These are phyloP conservation scores for Leucophenga varia DNA, from an alignment of 1,140 invertebrate species.

Conservation along the genomic window DNA sequence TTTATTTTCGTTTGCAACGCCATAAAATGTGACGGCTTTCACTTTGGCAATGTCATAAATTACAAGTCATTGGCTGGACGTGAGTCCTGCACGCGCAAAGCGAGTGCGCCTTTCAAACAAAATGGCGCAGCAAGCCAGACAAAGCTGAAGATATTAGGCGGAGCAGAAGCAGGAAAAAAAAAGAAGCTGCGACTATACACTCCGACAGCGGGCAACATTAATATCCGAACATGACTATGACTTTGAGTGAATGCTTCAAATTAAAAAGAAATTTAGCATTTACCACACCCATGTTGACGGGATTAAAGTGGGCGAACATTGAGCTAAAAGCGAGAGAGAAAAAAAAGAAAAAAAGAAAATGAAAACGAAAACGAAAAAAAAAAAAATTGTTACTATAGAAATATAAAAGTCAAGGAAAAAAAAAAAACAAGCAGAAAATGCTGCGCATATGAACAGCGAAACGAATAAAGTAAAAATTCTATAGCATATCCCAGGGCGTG, in stretches of 20 bases:
- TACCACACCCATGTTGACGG: conserved; percentile 33
- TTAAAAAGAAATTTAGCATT: conserved; percentile 55
- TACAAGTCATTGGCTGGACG: conserved; percentile 45
- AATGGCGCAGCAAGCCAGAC: conserved; percentile 6
- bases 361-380: no score
- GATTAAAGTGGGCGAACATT: conserved; percentile 24
- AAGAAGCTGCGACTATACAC: not conserved
- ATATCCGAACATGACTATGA: conserved; percentile 52
- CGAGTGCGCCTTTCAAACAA: conserved; percentile 10
- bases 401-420: not conserved
- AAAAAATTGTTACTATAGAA: no score
- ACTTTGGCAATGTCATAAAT: conserved; percentile 44
- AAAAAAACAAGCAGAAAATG: not conserved
- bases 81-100: not conserved
- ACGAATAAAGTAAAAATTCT: no score
- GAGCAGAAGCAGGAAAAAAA: not conserved
- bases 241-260: conserved; percentile 55
- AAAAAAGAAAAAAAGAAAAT: conserved; percentile 9
- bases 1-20: conserved; percentile 19
- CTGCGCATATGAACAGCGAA: conserved; percentile 37
- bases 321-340: conserved; percentile 22
- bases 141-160: conserved; percentile 5
- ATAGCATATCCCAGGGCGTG: conserved; percentile 32
- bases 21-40: conserved; percentile 29
- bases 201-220: conserved; percentile 25